Conservation (phyloP, 2,888 invertebrate genomes). For the Augiades crinisus region DNA sequence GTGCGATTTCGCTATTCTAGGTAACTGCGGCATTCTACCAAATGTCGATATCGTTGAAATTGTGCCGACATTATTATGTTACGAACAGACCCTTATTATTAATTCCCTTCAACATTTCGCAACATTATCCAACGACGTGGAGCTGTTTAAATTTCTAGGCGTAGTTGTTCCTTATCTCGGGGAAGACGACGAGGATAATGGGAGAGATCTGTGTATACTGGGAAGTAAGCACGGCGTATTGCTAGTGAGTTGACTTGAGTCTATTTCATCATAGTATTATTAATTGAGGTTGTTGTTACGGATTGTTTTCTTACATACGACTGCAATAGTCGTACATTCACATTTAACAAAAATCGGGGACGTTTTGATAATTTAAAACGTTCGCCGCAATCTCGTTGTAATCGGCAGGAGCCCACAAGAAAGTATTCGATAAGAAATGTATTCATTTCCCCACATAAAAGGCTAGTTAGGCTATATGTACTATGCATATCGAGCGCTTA, state of each 20-base stretch:
- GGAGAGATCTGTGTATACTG: conserved; percentile 2
- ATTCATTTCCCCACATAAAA: too few relatives aligned
- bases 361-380: too few relatives aligned
- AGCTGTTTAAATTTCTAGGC: conserved; percentile 15
- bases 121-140: conserved; percentile 7
- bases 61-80: conserved; percentile 5
- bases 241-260: not conserved
- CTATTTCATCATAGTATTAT: not conserved
- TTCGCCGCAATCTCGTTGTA: too few relatives aligned
- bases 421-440: too few relatives aligned
- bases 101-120: conserved; percentile 12
- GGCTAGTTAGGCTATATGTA: too few relatives aligned
- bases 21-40: not conserved
- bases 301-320: not conserved
- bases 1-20: not conserved
- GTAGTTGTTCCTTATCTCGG: conserved; percentile 1
- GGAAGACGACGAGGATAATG: conserved; percentile 5
- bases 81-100: conserved; percentile 17
- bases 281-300: too few relatives aligned
- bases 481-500: too few relatives aligned
- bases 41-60: conserved; percentile 5
- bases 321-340: not conserved
- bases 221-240: not conserved
- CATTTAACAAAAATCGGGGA: too few relatives aligned
- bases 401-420: too few relatives aligned